Evolutionary conservation across 2,888 invertebrate species (phyloP).

Genomic region (Aphodius sticticus): DNA sequence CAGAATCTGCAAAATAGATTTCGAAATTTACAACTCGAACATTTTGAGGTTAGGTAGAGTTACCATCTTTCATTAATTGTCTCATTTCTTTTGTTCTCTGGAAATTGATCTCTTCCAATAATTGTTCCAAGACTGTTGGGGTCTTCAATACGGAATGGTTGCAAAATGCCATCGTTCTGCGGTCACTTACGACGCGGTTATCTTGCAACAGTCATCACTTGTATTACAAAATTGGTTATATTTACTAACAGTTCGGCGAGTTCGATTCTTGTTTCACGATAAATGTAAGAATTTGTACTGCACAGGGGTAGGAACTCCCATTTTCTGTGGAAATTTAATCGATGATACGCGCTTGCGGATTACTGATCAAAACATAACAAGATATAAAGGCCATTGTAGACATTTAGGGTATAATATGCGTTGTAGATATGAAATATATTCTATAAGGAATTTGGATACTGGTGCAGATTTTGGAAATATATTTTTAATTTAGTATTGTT

Average conservation of each 20-base stretch:
- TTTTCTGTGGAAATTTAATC: conserved; percentile 32
- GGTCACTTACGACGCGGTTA: conserved; percentile 21
- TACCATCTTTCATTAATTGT: conserved; percentile 87
- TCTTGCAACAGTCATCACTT: conserved; percentile 27
- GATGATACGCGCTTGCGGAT: conserved; percentile 35
- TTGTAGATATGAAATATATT: background rate
- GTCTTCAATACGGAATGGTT: conserved; percentile 59
- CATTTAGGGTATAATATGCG: too few relatives aligned
- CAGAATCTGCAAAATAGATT: conserved; percentile 71
- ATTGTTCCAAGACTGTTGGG: conserved; percentile 82
- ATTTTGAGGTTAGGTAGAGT: conserved; percentile 41
- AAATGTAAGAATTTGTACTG: conserved; percentile 6
- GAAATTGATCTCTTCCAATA: conserved; percentile 91
- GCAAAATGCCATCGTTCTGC: conserved; percentile 54
- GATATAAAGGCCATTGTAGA: background rate
- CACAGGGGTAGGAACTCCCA: conserved; percentile 34
- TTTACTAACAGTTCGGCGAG: conserved; percentile 16
- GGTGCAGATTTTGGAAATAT: too few relatives aligned
- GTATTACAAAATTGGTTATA: conserved; percentile 17
- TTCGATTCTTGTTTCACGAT: conserved; percentile 25
- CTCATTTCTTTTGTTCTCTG: conserved; percentile 92
- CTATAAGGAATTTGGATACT: too few relatives aligned
- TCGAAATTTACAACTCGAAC: background rate
- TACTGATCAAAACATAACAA: conserved; percentile 11
- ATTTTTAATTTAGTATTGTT: too few relatives aligned